Evolutionary conservation across 2,797 vertebrate species (phyloP), one percentile per base, ranked within the genome.

Genomic region (Aplochiton taeniatus): DNA sequence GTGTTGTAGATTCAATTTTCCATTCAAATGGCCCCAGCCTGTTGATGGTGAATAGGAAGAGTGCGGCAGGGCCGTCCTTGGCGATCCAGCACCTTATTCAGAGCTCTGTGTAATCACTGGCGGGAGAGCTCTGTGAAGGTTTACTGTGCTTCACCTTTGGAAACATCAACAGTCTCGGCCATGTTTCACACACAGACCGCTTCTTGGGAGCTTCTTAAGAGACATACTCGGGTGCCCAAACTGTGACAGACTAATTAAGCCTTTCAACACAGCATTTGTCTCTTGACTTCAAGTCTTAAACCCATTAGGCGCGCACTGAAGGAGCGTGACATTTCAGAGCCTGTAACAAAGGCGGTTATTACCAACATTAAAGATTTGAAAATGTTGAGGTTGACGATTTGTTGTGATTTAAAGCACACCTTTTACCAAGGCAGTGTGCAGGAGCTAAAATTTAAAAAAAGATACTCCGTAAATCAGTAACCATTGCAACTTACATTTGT

Each of bases 231-330:
- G 73, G 73, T 85, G 70, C 70, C 79, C 75, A 79, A 83, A 85
- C 87, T 87, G 85, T 87, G 87, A 88, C 80, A 79, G 76, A 67
- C 75, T 83, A 86, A 84, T 89, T 90, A 79, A 76, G 65, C 72
- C 79, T 91, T 90, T 90, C 86, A 85, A 69, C 86, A 72, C 79
- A 67, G 58, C 61, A 83, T 83, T 91, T 87, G 84, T 91, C 77
- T 83, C 71, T 16, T 69, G 63, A 74, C 66, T 85, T 77, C 76
- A 79, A 62, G 79, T 76, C 61, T 71, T 61, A 61, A 42, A 65
- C 73, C 65, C 11, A 58, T 66, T 74, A 75, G 69, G n/a, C n/a
- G n/a, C n/a, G n/a, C n/a, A n/a, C n/a, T n/a, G 75, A 78, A 58
- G 65, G 61, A 83, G 72, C 16, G 61, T 84, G 83, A 85, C 78